These are phyloP conservation scores for Malacoraja senta DNA, from an alignment of 2,797 vertebrate species.

Conservation along the genomic window DNA sequence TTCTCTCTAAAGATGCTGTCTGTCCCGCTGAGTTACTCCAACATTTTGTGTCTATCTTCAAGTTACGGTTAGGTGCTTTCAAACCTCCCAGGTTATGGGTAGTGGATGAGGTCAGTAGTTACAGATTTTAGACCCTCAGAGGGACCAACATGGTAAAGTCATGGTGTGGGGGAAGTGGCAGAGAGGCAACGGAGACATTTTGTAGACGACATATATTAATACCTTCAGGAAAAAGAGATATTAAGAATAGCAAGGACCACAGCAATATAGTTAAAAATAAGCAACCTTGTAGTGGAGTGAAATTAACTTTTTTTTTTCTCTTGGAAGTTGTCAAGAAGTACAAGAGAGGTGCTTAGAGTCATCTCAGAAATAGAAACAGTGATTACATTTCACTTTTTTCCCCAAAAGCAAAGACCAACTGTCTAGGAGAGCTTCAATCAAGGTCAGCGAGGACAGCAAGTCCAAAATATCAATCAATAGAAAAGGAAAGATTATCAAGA, in stretches of 20 bases:
- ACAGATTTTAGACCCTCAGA: not conserved
- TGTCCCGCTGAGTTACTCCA: too few species aligned
- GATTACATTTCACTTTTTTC: not conserved
- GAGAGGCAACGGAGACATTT: not conserved
- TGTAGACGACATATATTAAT: not conserved
- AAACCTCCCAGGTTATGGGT: not conserved
- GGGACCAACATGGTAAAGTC: not conserved
- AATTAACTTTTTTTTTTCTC: not conserved
- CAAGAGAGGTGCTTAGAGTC: not conserved
- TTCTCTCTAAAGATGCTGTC: too few species aligned
- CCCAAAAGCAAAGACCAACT: not conserved
- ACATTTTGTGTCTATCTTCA: too few species aligned
- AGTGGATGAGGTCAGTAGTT: not conserved
- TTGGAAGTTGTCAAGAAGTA: not conserved
- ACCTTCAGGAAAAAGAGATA: not conserved
- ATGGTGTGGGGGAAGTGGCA: not conserved
- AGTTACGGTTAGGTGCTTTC: not conserved
- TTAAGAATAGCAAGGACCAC: not conserved
- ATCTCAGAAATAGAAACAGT: not conserved
- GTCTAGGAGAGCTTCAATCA: not conserved
- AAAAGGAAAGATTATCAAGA: not conserved
- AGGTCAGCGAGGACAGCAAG: not conserved
- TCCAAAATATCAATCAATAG: not conserved
- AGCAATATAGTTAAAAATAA: not conserved
- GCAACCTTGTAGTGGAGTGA: not conserved